Evolutionary conservation across 2,113 vertebrate genomes (phyloP).

Genomic region (Pedetes capensis): DNA sequence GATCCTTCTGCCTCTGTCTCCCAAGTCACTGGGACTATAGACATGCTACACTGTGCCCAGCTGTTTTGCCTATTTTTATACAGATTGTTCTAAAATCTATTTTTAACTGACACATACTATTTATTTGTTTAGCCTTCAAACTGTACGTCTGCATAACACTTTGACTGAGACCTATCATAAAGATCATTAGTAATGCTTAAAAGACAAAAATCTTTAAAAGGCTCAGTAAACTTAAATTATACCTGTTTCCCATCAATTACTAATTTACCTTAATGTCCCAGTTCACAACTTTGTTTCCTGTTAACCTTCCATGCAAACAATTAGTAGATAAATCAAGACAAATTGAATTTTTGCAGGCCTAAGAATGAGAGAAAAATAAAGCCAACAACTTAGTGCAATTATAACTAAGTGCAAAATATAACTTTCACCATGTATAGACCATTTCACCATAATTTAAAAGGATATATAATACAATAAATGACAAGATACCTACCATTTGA

Average conservation of each 20-base stretch:
- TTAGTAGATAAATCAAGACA: constrained; percentile 96
- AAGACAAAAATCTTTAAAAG: constrained; percentile 6
- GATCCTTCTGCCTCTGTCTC: too few relatives aligned
- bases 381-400: not conserved
- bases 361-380: constrained; percentile 51
- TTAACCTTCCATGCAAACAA: constrained; percentile 94
- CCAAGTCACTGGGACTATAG: too few relatives aligned
- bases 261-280: constrained; percentile 96
- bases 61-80: too few relatives aligned
- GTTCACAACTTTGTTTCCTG: constrained; percentile 98
- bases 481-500: constrained; percentile 1
- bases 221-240: not conserved
- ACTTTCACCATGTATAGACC: not conserved
- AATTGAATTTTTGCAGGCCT: constrained; percentile 96
- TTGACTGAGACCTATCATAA: not conserved
- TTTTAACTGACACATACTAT: not conserved
- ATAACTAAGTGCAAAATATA: not conserved
- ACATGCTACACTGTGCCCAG: too few relatives aligned
- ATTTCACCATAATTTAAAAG: constrained; percentile 6
- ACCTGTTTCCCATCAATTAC: not conserved
- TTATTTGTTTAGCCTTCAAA: constrained; percentile 19
- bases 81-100: too few relatives aligned
- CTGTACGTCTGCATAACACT: not conserved
- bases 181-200: not conserved
- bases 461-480: not conserved